A percentile compares a stretch with the other conserved stretches of the same genome.
Conservation (phyloP, 1,140 invertebrate species). For the Cotesia vestalis region DNA sequence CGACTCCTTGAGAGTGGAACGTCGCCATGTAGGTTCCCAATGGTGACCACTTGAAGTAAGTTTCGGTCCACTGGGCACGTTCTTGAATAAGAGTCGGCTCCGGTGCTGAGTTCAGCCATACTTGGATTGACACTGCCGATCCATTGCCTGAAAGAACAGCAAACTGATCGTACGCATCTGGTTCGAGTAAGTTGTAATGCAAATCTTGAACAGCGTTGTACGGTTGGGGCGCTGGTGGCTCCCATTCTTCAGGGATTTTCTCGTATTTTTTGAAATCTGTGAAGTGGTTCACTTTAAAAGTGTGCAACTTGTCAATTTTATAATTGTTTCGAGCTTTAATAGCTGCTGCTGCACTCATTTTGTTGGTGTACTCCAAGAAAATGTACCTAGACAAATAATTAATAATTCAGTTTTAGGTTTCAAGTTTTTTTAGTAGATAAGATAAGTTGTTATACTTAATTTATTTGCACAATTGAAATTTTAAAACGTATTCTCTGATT, state of each 20-base stretch:
- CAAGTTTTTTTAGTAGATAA: too few relatives aligned
- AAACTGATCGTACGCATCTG: constrained; percentile 95
- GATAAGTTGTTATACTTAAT: too few relatives aligned
- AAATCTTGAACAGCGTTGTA: constrained; percentile 91
- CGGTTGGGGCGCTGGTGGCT: constrained; percentile 84
- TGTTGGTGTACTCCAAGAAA: constrained; percentile 90
- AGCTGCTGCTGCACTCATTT: constrained; percentile 85
- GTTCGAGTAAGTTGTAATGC: constrained; percentile 90
- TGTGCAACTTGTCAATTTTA: constrained; percentile 96
- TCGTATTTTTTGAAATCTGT: constrained; percentile 97
- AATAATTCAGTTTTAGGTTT: too few relatives aligned
- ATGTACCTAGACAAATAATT: constrained; percentile 72
- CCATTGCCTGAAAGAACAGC: constrained; percentile 86
- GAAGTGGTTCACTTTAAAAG: constrained; percentile 94
- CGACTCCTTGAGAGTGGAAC: constrained; percentile 94
- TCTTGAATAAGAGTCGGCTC: constrained; percentile 87
- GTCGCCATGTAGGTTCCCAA: constrained; percentile 95
- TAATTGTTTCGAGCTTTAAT: constrained; percentile 89
- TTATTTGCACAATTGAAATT: too few relatives aligned
- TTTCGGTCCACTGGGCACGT: constrained; percentile 92
- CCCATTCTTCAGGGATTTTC: constrained; percentile 92
- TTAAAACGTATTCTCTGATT: too few relatives aligned
- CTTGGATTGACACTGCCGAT: constrained; percentile 78
- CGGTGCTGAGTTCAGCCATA: constrained; percentile 88
- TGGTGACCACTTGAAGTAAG: constrained; percentile 96